Evolutionary conservation across 30 jellyfish, hydroid and myxozoan genomes (phyloP).

Genomic region (Cassiopea andromeda): DNA sequence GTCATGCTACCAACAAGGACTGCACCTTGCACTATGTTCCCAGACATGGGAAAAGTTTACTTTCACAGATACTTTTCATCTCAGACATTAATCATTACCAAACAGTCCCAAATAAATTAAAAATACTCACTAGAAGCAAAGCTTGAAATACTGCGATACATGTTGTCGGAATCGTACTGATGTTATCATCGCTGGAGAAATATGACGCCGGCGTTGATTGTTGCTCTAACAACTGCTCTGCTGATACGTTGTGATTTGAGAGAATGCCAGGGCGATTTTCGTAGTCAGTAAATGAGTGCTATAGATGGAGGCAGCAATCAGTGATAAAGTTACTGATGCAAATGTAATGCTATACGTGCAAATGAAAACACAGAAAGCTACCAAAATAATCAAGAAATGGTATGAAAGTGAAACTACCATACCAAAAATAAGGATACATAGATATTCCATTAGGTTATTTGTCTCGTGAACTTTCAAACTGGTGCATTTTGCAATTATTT

Average conservation of each 20-base stretch:
- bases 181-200: constrained; percentile 40
- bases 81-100: neutral
- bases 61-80: neutral
- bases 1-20: no score
- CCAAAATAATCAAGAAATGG: no score
- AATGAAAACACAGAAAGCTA: no score
- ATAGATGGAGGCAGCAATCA: neutral
- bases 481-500: no score
- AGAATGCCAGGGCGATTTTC: constrained; percentile 20
- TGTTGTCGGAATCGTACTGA: constrained; percentile 48
- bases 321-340: neutral
- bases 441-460: no score
- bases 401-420: no score
- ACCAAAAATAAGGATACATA: no score
- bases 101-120: neutral
- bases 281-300: constrained; percentile 59
- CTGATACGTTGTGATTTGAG: constrained; percentile 5
- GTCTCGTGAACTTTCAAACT: no score
- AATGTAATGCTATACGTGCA: no score
- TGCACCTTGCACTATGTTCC: no score
- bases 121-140: constrained; percentile 41
- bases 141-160: constrained; percentile 62
- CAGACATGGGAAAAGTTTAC: no score
- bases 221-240: constrained; percentile 50
- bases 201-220: constrained; percentile 49